Evolutionary conservation across 2,113 vertebrate genomes (phyloP).

Genomic region (Genyomyrus donnyi): DNA sequence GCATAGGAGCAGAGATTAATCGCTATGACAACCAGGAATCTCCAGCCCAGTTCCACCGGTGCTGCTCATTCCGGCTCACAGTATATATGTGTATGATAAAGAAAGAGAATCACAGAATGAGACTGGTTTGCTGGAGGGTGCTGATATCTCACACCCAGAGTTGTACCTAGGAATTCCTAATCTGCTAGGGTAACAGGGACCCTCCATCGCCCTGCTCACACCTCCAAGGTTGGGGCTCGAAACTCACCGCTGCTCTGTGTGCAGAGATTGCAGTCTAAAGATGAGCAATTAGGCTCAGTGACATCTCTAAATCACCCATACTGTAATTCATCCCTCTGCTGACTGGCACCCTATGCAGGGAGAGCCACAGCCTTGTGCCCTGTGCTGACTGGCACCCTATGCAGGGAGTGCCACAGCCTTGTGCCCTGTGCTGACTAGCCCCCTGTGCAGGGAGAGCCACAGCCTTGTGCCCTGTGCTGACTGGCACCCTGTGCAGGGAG

Average conservation of each 20-base stretch:
- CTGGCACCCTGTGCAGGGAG: not conserved
- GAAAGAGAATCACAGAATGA: not conserved
- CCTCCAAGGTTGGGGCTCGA: not conserved
- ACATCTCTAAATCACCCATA: not conserved
- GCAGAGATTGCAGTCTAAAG: not conserved
- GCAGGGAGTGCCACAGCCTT: too few species aligned
- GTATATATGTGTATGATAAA: not conserved
- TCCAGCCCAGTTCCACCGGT: not conserved
- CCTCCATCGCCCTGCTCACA: not conserved
- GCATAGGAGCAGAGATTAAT: not conserved
- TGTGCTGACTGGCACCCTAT: too few species aligned
- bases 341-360: too few species aligned
- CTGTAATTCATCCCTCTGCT: too few species aligned
- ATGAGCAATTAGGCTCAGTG: not conserved
- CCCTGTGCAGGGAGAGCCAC: too few species aligned
- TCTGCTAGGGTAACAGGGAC: not conserved
- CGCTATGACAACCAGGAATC: not conserved
- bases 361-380: too few species aligned
- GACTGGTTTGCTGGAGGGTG: not conserved
- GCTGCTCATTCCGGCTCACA: not conserved
- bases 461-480: too few species aligned
- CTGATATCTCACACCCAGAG: not conserved
- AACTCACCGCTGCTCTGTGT: not conserved
- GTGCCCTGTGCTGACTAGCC: too few species aligned
- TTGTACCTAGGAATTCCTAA: not conserved